These are phyloP conservation scores for Loris lydekkerianus DNA, from an alignment of 2,797 vertebrate species.

Conservation along the genomic window DNA sequence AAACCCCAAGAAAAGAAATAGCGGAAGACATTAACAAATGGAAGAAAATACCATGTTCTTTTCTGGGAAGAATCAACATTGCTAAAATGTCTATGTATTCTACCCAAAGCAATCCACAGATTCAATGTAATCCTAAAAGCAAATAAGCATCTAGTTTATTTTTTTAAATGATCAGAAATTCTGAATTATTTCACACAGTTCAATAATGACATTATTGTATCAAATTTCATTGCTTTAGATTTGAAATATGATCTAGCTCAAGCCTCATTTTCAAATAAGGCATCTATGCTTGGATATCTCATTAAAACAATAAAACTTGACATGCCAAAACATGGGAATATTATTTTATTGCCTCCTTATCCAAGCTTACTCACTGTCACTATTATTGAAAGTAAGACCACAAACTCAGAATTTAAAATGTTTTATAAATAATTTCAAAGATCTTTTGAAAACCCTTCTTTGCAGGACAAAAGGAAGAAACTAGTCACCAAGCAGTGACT, in stretches of 20 bases:
- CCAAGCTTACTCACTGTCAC: neutral
- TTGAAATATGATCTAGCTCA: slow-evolving; percentile 38
- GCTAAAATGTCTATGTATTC: too few species aligned
- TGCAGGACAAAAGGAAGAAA: neutral
- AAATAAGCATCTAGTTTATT: slow-evolving; percentile 58
- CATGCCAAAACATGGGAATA: neutral
- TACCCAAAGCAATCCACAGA: too few species aligned
- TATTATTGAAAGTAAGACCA: neutral
- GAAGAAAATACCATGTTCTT: too few species aligned
- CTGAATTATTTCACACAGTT: slow-evolving; percentile 8
- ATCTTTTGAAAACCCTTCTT: neutral
- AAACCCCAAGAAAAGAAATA: too few species aligned
- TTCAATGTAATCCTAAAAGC: neutral
- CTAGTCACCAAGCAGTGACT: accelerated
- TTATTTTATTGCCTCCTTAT: neutral
- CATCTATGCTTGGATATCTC: neutral
- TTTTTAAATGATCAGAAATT: slow-evolving; percentile 59
- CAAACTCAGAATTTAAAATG: neutral
- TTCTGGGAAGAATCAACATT: too few species aligned
- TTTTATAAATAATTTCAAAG: neutral
- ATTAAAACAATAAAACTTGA: slow-evolving; percentile 17
- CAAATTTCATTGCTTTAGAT: neutral
- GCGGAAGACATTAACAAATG: too few species aligned
- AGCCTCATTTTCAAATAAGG: slow-evolving; percentile 20
- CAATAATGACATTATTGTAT: neutral